Evolutionary conservation across 2,113 vertebrate genomes (phyloP).

Genomic region (Bolborhynchus lineola): DNA sequence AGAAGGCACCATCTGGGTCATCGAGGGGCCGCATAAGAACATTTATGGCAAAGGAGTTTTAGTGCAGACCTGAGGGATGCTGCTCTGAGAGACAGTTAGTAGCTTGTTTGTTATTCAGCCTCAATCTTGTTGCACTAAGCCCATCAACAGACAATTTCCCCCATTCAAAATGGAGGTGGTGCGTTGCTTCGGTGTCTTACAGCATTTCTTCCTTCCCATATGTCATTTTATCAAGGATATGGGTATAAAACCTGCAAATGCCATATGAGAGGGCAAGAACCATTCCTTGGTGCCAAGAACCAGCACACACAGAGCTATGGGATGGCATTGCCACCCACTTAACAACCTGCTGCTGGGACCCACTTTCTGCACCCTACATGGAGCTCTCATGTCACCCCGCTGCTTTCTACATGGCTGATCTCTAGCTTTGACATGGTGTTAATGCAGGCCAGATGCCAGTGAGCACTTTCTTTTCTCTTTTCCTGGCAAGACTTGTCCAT

Average conservation of each 20-base stretch:
- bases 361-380: fast-evolving
- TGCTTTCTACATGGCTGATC: fast-evolving
- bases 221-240: not conserved
- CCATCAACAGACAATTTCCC: not conserved
- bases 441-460: fast-evolving
- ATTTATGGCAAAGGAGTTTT: not conserved
- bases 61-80: not conserved
- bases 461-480: not conserved
- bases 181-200: not conserved
- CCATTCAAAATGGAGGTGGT: not conserved
- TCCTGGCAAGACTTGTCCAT: not conserved
- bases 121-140: not conserved
- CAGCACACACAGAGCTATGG: not conserved
- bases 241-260: not conserved
- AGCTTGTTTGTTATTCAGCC: not conserved
- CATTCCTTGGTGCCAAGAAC: not conserved
- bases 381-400: not conserved
- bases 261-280: not conserved
- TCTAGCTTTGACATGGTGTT: fast-evolving
- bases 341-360: not conserved
- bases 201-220: not conserved
- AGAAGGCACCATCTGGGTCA: not conserved
- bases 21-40: not conserved
- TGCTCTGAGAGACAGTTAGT: not conserved
- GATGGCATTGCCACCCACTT: not conserved